Conservation (phyloP, 2,888 invertebrate genomes). For the Zaprionus obscuricornis region DNA sequence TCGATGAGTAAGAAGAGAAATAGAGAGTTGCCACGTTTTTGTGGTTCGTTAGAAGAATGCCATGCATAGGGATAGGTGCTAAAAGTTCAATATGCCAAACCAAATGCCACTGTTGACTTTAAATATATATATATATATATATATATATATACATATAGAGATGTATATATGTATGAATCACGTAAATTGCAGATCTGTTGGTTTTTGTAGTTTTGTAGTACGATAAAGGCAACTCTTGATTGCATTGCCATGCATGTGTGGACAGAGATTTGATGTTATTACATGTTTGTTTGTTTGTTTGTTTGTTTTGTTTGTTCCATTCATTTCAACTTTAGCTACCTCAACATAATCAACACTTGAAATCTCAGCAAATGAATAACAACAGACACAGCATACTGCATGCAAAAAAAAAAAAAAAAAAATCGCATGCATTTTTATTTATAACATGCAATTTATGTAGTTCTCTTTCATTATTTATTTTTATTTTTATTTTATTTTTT, state of each 20-base stretch:
- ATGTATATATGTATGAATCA: slow-evolving; percentile 12
- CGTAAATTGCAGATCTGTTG: slow-evolving; percentile 23
- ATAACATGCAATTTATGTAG: slow-evolving; percentile 54
- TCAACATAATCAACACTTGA: too few species aligned
- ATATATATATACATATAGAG: slow-evolving; percentile 8
- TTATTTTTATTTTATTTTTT: too few species aligned
- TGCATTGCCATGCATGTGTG: slow-evolving; percentile 35
- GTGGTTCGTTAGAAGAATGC: slow-evolving; percentile 66
- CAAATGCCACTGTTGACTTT: slow-evolving; percentile 60
- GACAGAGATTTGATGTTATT: slow-evolving; percentile 13
- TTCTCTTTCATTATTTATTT: too few species aligned
- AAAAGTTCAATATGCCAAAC: slow-evolving; percentile 67
- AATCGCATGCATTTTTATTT: slow-evolving; percentile 54
- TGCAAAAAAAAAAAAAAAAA: not conserved
- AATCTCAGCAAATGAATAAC: not conserved
- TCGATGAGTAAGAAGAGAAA: not conserved
- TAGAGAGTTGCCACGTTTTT: slow-evolving; percentile 36
- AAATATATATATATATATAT: slow-evolving; percentile 39
- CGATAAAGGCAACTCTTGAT: slow-evolving; percentile 17
- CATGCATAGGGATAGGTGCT: slow-evolving; percentile 47
- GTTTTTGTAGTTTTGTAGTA: not conserved
- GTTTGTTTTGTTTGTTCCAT: too few species aligned
- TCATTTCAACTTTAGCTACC: too few species aligned
- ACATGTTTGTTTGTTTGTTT: too few species aligned
- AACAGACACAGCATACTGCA: slow-evolving; percentile 11